phyloP scores from a whole-genome alignment of 2,888 invertebrate species.

The Barypeithes pellucidus region DNA sequence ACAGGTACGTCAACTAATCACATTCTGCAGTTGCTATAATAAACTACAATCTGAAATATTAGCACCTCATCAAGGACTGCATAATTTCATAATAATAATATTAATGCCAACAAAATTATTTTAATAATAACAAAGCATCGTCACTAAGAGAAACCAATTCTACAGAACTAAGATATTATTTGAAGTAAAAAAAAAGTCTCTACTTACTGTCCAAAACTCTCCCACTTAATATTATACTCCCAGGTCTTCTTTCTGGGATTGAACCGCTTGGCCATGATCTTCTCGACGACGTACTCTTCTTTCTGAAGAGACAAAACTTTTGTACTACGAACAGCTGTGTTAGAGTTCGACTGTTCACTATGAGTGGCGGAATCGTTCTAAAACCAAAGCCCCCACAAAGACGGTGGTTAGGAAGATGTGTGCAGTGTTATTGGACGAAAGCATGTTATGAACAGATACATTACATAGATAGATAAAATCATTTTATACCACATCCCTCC shows the following conservation, averaged over 20 bases:
- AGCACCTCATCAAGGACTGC: no score
- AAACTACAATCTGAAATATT: no score
- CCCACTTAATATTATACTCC: slow-evolving; percentile 91
- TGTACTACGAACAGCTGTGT: slow-evolving; percentile 58
- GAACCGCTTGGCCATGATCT: slow-evolving; percentile 87
- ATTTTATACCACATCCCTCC: no score
- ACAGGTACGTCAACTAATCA: no score
- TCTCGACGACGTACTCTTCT: slow-evolving; percentile 84
- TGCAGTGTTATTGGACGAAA: background rate
- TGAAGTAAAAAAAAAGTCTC: no score
- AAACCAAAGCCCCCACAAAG: slow-evolving; percentile 31
- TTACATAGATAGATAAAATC: no score
- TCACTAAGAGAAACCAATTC: no score
- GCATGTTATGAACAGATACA: background rate
- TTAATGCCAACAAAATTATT: no score
- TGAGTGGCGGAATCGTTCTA: slow-evolving; percentile 25
- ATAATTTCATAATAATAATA: no score
- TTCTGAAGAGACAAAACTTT: slow-evolving; percentile 61
- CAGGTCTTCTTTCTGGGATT: slow-evolving; percentile 84
- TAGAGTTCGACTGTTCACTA: slow-evolving; percentile 39
- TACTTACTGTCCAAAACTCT: slow-evolving; percentile 82
- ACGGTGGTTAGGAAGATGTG: slow-evolving; percentile 2
- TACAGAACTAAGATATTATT: no score
- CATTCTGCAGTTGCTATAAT: no score
- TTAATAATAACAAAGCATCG: no score